phyloP scores from a whole-genome alignment of 1,140 invertebrate genomes.

The Drosophila arawakana region DNA sequence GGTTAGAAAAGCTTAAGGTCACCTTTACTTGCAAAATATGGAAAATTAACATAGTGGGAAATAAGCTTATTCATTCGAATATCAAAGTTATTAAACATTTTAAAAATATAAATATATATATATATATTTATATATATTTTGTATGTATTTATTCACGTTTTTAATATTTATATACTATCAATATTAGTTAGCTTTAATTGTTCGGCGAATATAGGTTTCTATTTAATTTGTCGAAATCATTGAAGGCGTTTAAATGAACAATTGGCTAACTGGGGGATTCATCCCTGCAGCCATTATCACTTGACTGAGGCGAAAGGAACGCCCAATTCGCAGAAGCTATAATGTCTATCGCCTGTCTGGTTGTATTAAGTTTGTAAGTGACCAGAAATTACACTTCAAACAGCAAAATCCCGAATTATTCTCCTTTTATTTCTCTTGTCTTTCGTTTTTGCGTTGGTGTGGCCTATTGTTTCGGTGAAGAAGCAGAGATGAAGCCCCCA shows the following conservation, averaged over 20 bases:
- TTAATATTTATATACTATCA: background rate
- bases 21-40: background rate
- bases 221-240: background rate
- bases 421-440: background rate
- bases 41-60: background rate
- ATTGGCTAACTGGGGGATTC: background rate
- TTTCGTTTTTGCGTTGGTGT: background rate
- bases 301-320: background rate
- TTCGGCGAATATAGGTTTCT: background rate
- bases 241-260: background rate
- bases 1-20: background rate
- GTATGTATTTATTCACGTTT: background rate
- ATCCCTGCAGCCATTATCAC: background rate
- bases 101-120: too few relatives aligned
- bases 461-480: conserved; percentile 5
- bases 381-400: conserved; percentile 12
- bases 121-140: too few relatives aligned
- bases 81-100: too few relatives aligned
- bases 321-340: background rate
- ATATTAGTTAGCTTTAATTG: too few relatives aligned
- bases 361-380: conserved; percentile 5
- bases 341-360: background rate
- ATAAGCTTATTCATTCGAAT: too few relatives aligned
- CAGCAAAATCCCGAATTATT: conserved; percentile 5
- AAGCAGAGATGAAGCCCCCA: background rate